A percentile compares a stretch with the other conserved stretches of the same genome.
Conservation (phyloP, 2,797 vertebrate species). For the Linurgus olivaceus region DNA sequence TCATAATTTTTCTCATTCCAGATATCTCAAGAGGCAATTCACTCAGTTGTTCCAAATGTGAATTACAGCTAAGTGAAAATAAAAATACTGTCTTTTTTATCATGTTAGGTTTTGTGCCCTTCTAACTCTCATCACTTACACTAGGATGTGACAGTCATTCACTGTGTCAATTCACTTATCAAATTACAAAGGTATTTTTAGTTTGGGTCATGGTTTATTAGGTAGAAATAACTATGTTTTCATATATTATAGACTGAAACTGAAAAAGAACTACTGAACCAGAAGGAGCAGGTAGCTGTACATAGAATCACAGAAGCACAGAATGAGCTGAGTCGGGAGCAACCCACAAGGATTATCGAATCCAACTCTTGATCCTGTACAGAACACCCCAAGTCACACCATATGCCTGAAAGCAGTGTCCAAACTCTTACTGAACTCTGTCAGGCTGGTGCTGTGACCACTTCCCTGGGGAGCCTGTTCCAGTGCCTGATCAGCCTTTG, state of each 20-base stretch:
- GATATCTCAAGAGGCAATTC: not conserved
- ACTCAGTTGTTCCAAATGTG: not conserved
- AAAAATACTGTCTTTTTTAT: conserved; percentile 13
- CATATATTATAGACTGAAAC: not conserved
- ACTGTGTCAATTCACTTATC: not conserved
- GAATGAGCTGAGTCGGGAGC: not conserved
- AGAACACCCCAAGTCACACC: not conserved
- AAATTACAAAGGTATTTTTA: not conserved
- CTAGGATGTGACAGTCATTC: not conserved
- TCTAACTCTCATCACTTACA: not conserved
- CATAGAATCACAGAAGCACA: not conserved
- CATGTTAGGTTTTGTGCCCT: not conserved
- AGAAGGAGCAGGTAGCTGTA: not conserved
- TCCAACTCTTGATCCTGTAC: not conserved
- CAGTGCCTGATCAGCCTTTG: not conserved
- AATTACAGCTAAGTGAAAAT: not conserved
- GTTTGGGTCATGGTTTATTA: not conserved
- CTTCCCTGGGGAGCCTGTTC: not conserved
- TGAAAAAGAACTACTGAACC: not conserved
- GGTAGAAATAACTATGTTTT: not conserved
- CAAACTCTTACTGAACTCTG: not conserved
- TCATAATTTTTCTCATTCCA: not conserved
- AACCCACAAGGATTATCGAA: rapidly evolving
- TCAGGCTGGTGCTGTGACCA: not conserved
- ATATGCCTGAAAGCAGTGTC: not conserved